Evolutionary conservation across 2,113 vertebrate genomes (phyloP).

Genomic region (Taxidea taxus): DNA sequence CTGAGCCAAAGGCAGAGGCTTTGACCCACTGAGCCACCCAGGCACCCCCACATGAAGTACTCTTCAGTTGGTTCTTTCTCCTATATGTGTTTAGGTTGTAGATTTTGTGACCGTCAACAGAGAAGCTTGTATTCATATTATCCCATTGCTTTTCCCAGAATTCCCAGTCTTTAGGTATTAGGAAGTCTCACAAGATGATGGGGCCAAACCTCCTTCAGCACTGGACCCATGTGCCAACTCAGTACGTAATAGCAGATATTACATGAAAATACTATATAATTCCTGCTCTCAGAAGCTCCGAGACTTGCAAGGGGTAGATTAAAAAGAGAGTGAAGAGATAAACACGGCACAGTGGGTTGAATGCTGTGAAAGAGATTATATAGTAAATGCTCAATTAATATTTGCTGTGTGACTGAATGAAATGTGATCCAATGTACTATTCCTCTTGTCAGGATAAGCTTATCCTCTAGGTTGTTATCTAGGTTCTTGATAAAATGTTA

Average conservation of each 20-base stretch:
- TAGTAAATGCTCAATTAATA: not conserved
- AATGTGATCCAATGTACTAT: not conserved
- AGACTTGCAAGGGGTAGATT: not conserved
- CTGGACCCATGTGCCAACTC: not conserved
- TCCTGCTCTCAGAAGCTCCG: not conserved
- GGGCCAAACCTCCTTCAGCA: not conserved
- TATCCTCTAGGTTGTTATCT: not conserved
- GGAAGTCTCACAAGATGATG: not conserved
- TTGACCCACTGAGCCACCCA: too few species aligned
- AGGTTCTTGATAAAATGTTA: not conserved
- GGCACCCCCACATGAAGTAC: not conserved
- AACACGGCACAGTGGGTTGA: not conserved
- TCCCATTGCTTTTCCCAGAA: not conserved
- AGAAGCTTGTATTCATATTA: not conserved
- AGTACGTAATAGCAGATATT: not conserved
- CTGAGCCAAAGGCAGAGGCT: too few species aligned
- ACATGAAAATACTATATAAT: not conserved
- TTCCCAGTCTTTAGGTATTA: not conserved
- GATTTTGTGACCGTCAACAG: not conserved
- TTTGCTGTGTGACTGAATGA: not conserved
- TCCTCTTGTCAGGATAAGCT: not conserved
- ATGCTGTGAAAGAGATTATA: not conserved
- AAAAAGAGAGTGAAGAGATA: not conserved
- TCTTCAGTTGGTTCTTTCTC: not conserved
- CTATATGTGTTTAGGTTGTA: not conserved